Conservation (phyloP, 2,888 invertebrate species). For the Protophormia terraenovae region DNA sequence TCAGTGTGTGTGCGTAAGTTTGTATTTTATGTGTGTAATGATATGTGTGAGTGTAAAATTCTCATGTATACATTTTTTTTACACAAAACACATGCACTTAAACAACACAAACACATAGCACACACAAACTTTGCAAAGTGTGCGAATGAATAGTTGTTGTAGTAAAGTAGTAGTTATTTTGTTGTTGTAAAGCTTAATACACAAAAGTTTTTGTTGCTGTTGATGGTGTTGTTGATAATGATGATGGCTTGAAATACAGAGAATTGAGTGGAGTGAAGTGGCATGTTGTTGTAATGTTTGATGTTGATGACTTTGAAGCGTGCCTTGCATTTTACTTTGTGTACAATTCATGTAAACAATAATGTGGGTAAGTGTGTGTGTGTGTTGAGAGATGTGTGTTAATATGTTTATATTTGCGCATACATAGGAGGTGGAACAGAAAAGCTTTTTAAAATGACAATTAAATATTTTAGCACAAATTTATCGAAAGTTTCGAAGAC, state of each 20-base stretch:
- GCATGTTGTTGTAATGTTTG: conserved; percentile 53
- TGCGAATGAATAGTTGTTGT: not conserved
- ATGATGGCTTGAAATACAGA: not conserved
- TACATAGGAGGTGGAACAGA: not conserved
- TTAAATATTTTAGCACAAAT: not conserved
- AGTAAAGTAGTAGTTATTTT: not conserved
- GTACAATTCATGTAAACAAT: conserved; percentile 1
- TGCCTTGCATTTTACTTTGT: conserved; percentile 66
- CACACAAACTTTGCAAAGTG: not conserved
- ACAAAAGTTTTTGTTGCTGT: conserved; percentile 9
- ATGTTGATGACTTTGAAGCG: conserved; percentile 69
- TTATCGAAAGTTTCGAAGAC: not conserved
- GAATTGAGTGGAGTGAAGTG: conserved; percentile 5
- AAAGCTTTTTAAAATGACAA: not conserved
- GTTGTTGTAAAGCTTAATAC: conserved; percentile 14
- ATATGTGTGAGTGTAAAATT: conserved; percentile 14
- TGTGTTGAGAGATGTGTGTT: not conserved
- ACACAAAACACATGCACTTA: conserved; percentile 17
- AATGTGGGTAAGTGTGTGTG: not conserved
- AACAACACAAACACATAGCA: conserved; percentile 12
- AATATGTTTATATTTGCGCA: not conserved
- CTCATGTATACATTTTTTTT: conserved; percentile 2
- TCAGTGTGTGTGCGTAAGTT: not conserved
- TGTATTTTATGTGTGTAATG: not conserved
- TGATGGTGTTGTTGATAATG: conserved; percentile 11